These are phyloP conservation scores for Liodrosophila aerea DNA, from an alignment of 2,888 invertebrate species.

Conservation along the genomic window DNA sequence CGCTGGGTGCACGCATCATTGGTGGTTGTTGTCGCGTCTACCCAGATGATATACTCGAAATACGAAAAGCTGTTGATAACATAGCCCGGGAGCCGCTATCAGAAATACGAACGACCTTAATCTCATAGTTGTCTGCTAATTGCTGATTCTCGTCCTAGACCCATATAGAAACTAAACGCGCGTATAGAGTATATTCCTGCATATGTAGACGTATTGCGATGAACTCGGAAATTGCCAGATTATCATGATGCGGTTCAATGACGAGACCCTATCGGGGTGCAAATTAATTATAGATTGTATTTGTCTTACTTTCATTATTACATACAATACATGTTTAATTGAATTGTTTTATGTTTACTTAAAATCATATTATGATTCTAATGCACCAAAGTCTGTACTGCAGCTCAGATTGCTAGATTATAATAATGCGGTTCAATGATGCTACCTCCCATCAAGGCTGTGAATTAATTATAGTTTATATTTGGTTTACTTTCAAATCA, in stretches of 20 bases:
- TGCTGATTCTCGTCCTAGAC: conserved; percentile 49
- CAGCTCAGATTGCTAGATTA: no score
- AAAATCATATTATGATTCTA: no score
- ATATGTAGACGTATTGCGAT: conserved; percentile 4
- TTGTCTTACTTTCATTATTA: not conserved
- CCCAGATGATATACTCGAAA: conserved; percentile 89
- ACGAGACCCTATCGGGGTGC: conserved; percentile 1
- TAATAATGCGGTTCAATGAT: no score
- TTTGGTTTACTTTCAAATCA: no score
- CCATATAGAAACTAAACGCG: conserved; percentile 24
- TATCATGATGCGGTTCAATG: conserved; percentile 7
- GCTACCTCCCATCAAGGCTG: no score
- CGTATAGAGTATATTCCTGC: conserved; percentile 5
- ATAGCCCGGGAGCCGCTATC: conserved; percentile 38
- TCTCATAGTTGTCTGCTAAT: conserved; percentile 18
- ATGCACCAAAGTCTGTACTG: no score
- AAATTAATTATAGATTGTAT: not conserved
- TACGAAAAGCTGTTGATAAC: conserved; percentile 83
- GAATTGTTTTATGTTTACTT: no score
- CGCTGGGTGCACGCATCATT: conserved; percentile 90
- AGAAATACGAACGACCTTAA: conserved; percentile 25
- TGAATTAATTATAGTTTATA: no score
- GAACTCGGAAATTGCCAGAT: conserved; percentile 7
- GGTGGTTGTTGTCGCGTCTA: conserved; percentile 96
- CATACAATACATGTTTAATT: no score